Evolutionary conservation across 2,113 vertebrate genomes (phyloP).

Genomic region (Recurvirostra avosetta): DNA sequence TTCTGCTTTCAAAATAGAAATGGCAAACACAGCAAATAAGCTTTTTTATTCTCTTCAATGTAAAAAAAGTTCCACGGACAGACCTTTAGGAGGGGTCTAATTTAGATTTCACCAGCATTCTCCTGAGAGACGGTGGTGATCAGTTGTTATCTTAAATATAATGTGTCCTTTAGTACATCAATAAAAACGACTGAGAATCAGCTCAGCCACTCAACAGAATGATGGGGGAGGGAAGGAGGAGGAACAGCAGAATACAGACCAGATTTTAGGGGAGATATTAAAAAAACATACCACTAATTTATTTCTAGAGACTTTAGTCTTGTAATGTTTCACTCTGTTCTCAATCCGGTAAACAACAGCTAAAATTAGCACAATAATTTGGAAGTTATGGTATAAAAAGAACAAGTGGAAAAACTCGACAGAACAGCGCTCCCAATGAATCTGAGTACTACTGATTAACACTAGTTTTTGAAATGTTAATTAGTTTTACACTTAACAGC

Average conservation of each 20-base stretch:
- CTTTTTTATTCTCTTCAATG: neutral
- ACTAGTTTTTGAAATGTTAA: constrained; percentile 83
- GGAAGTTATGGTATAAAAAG: constrained; percentile 65
- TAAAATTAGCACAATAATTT: constrained; percentile 67
- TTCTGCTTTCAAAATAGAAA: neutral
- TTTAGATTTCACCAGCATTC: neutral
- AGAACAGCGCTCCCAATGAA: constrained; percentile 58
- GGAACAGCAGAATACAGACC: neutral
- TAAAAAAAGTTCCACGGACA: neutral
- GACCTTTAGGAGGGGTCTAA: neutral
- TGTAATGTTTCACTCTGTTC: constrained; percentile 1
- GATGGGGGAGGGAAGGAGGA: neutral
- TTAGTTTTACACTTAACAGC: constrained; percentile 77
- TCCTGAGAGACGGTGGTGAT: neutral
- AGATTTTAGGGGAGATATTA: neutral
- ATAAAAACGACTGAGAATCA: neutral
- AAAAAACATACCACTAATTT: neutral
- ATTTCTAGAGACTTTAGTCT: neutral
- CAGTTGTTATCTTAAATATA: constrained; percentile 1
- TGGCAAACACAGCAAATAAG: neutral
- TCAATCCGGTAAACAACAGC: constrained; percentile 25
- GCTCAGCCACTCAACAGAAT: neutral
- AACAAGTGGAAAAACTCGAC: constrained; percentile 39
- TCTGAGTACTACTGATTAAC: constrained; percentile 73
- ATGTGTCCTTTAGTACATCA: neutral